Percentiles rank a stretch among this genome's conserved stretches.
phyloP scores from a whole-genome alignment of 2,113 vertebrate genomes.

The Ctenomys sociabilis region DNA sequence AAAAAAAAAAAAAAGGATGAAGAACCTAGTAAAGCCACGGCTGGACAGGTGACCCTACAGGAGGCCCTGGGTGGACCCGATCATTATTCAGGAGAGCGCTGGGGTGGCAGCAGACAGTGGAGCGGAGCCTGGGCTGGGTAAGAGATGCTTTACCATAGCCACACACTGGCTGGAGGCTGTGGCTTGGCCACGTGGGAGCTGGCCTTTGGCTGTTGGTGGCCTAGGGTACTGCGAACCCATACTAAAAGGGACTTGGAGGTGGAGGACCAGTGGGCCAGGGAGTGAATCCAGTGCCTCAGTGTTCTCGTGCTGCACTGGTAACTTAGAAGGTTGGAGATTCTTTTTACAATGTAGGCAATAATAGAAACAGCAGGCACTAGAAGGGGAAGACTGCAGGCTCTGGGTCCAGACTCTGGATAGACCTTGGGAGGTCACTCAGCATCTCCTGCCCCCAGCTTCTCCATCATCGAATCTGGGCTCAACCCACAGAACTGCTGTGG shows the following conservation, averaged over 20 bases:
- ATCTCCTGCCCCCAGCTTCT: background rate
- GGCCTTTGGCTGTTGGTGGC: background rate
- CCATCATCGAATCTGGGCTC: background rate
- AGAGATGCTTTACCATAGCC: background rate
- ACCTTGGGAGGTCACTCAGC: too few relatives aligned
- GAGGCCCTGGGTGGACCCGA: background rate
- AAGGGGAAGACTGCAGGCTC: background rate
- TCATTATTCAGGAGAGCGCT: background rate
- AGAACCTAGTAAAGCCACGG: background rate
- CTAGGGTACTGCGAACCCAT: background rate
- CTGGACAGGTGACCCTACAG: too few relatives aligned
- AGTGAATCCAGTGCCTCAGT: background rate
- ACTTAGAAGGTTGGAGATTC: background rate
- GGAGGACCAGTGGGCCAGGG: background rate
- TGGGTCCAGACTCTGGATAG: background rate
- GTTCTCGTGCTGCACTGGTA: background rate
- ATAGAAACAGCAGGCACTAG: background rate
- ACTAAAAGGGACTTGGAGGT: background rate
- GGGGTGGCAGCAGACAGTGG: background rate
- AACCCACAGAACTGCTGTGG: fast-evolving
- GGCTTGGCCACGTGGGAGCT: background rate
- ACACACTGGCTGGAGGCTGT: background rate
- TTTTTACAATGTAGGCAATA: background rate
- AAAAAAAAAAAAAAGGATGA: too few relatives aligned
- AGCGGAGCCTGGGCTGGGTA: background rate